These are phyloP conservation scores for Agonopterix subpropinquella DNA, from an alignment of 2,888 invertebrate genomes.

Conservation along the genomic window DNA sequence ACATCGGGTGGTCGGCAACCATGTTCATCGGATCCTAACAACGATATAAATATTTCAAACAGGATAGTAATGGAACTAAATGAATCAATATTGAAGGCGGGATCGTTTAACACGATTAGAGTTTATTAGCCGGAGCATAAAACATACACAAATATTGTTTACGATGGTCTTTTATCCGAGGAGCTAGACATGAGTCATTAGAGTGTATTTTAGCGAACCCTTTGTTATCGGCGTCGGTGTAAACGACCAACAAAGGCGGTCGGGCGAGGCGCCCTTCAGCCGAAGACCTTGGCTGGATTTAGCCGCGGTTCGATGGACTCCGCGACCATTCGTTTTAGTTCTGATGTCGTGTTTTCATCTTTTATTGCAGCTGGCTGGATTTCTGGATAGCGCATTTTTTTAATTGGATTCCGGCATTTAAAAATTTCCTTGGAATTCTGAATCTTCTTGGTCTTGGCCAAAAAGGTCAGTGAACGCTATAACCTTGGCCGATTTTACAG, in stretches of 20 bases:
- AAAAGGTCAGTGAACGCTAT: conserved; percentile 52
- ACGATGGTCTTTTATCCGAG: conserved; percentile 27
- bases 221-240: conserved; percentile 67
- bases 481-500: conserved; percentile 72
- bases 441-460: conserved; percentile 4
- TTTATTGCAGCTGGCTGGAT: conserved; percentile 51
- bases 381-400: conserved; percentile 39
- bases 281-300: conserved; percentile 71
- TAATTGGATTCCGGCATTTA: conserved; percentile 33
- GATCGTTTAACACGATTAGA: conserved; percentile 4
- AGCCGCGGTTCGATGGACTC: conserved; percentile 69
- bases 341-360: conserved; percentile 46
- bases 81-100: conserved; percentile 11
- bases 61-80: conserved; percentile 9
- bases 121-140: conserved; percentile 8
- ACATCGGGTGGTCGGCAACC: conserved; percentile 46
- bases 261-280: conserved; percentile 69
- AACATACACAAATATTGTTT: conserved; percentile 14
- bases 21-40: conserved; percentile 23
- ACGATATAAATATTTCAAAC: conserved; percentile 21
- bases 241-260: conserved; percentile 64
- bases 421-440: conserved; percentile 21
- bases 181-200: conserved; percentile 53
- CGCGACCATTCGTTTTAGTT: conserved; percentile 50
- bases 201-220: conserved; percentile 50